Base-by-base conservation (phyloP, 1,140 invertebrate species). In the Drosophila lacteicornis region DNA sequence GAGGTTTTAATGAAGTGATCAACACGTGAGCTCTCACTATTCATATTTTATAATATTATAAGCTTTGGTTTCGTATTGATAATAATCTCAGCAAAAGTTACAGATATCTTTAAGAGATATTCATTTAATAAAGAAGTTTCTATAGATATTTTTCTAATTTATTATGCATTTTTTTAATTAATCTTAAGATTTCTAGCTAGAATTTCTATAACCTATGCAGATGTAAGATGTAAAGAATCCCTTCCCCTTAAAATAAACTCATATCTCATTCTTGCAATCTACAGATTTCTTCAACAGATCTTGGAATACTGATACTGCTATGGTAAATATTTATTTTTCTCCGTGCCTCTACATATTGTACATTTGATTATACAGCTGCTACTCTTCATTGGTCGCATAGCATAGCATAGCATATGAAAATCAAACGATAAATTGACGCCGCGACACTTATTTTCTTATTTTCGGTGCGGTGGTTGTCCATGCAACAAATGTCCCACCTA, bases 381-480 rank as follows among this genome's bases (percentile, higher is more conserved):
- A 38, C 25, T 43, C 70, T 74, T 77, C 49, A 42, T 75, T 68
- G 55, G 61, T 51, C 45, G 13, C 43, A 19, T 55, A 70, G 45
- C 40, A 66, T 50, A 82, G 84, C 79, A 63, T 67, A 63, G 71
- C 82, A 70, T 61, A 75, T 82, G 75, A 71, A 68, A 65, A 68
- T 68, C 47, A 63, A 51, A 49, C 60, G 58, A 67, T 60, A 63
- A 70, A 66, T 73, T 71, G 67, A 53, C 60, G 60, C 40, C 25
- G 71, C 56, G 55, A 58, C 69, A 79, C 74, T 53, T 40, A 15
- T 55, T 8, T 40, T 17, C 33, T 36, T 62, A 47, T 65, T 63
- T 75, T 59, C 45, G 47, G 33, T 27, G 22, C 36, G 33, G 30
- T 65, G 25, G 42, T 50, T 47, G 25, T 75, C 49, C 55, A 66